Evolutionary conservation across 2,888 invertebrate species (phyloP).

Genomic region (Andrena minutula): DNA sequence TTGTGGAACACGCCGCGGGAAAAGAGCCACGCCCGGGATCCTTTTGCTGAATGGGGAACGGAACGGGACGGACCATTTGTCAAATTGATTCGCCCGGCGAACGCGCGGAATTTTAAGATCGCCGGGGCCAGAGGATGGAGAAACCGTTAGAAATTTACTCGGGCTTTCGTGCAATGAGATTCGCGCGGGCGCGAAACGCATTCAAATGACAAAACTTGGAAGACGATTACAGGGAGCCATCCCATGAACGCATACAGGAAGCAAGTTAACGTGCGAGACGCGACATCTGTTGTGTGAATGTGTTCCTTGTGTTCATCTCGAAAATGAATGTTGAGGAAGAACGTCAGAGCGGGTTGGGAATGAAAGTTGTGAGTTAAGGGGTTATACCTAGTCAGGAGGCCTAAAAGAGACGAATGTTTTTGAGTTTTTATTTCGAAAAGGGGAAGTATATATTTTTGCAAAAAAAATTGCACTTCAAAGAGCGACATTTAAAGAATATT

Average conservation of each 20-base stretch:
- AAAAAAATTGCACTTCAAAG: too few relatives aligned
- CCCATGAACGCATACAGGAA: background rate
- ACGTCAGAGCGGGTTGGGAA: background rate
- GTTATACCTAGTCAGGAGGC: too few relatives aligned
- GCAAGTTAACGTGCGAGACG: background rate
- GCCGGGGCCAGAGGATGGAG: background rate
- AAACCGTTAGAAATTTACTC: slow-evolving; percentile 14
- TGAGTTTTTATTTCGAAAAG: too few relatives aligned
- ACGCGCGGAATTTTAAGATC: slow-evolving; percentile 49
- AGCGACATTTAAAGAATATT: too few relatives aligned
- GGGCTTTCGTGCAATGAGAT: background rate
- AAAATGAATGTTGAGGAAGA: background rate
- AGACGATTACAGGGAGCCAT: background rate
- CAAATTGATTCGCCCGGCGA: slow-evolving; percentile 53
- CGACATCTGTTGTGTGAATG: background rate
- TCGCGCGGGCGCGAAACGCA: background rate
- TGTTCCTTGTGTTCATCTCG: background rate
- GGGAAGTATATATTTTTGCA: too few relatives aligned
- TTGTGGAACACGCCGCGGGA: slow-evolving; percentile 37
- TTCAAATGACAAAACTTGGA: slow-evolving; percentile 11
- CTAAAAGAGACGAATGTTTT: too few relatives aligned
- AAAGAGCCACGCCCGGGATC: slow-evolving; percentile 39
- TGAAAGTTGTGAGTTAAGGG: background rate
- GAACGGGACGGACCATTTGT: slow-evolving; percentile 56
- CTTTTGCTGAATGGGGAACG: slow-evolving; percentile 30